phyloP scores from a whole-genome alignment of 2,797 vertebrate species.

The Coendou prehensilis region DNA sequence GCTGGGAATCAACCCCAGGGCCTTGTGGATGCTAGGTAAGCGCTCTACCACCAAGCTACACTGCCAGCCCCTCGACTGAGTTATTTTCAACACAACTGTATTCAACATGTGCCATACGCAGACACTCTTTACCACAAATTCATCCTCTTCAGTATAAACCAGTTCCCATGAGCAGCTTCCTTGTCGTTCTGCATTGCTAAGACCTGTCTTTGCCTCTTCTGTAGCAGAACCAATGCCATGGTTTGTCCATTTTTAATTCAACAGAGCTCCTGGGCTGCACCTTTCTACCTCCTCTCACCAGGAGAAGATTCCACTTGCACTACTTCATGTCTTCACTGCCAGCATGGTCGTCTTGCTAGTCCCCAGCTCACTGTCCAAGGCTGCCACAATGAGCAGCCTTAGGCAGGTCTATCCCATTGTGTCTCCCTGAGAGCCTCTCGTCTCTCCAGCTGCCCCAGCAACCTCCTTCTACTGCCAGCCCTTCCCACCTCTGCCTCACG shows the following conservation, averaged over 20 bases:
- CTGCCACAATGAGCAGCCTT: too few relatives aligned
- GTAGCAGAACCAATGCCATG: fast-evolving
- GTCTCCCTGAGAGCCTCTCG: neutral
- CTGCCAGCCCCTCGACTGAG: neutral
- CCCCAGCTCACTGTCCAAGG: neutral
- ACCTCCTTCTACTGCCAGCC: neutral
- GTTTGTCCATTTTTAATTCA: neutral
- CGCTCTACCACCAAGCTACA: neutral
- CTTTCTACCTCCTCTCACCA: fast-evolving
- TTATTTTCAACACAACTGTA: neutral
- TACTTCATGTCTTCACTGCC: fast-evolving
- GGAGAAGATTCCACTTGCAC: fast-evolving
- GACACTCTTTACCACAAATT: neutral
- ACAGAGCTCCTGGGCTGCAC: neutral
- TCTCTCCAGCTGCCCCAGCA: neutral
- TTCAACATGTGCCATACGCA: fast-evolving
- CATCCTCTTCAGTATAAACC: neutral
- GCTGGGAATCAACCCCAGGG: neutral
- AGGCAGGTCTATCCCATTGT: too few relatives aligned
- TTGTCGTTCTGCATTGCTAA: neutral
- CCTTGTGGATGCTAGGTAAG: neutral
- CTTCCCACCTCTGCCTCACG: too few relatives aligned
- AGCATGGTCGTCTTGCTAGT: neutral
- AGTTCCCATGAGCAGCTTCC: neutral
- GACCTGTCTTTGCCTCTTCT: neutral